Evolutionary conservation across 1,140 invertebrate species (phyloP).

Genomic region (Penaeus vannamei): DNA sequence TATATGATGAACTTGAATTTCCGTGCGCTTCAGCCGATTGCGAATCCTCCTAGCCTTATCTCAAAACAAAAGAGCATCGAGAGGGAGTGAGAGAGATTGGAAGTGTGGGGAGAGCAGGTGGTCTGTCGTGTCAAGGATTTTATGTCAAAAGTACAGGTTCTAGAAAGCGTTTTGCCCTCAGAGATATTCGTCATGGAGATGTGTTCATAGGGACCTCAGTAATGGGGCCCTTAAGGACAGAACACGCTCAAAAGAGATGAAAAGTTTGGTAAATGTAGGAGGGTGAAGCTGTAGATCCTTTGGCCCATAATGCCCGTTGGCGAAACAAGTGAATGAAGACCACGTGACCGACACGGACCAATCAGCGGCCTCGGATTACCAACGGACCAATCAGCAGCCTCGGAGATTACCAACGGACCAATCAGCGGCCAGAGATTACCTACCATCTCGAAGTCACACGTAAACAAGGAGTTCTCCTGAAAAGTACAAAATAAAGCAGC

Average conservation of each 20-base stretch:
- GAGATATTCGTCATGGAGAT: neutral
- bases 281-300: constrained; percentile 2
- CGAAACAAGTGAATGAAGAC: constrained; percentile 61
- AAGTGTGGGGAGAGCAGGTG: constrained; percentile 39
- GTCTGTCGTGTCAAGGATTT: constrained; percentile 23
- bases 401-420: constrained; percentile 32
- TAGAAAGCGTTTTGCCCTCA: neutral
- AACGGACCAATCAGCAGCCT: neutral
- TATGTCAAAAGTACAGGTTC: neutral
- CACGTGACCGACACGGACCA: constrained; percentile 55
- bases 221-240: constrained; percentile 46
- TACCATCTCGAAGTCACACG: constrained; percentile 21
- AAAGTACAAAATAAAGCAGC: constrained; percentile 64
- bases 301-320: constrained; percentile 50
- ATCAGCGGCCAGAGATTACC: constrained; percentile 41
- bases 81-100: constrained; percentile 58
- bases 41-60: neutral
- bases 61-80: constrained; percentile 51
- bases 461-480: constrained; percentile 50
- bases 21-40: neutral
- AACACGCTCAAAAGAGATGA: constrained; percentile 56
- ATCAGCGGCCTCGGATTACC: constrained; percentile 41
- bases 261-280: constrained; percentile 37
- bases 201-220: constrained; percentile 47
- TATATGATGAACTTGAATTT: neutral